A percentile compares a stretch with the other conserved stretches of the same genome.
Evolutionary conservation across 2,113 vertebrate genomes (phyloP).

Genomic region (Brachionichthys hirsutus): DNA sequence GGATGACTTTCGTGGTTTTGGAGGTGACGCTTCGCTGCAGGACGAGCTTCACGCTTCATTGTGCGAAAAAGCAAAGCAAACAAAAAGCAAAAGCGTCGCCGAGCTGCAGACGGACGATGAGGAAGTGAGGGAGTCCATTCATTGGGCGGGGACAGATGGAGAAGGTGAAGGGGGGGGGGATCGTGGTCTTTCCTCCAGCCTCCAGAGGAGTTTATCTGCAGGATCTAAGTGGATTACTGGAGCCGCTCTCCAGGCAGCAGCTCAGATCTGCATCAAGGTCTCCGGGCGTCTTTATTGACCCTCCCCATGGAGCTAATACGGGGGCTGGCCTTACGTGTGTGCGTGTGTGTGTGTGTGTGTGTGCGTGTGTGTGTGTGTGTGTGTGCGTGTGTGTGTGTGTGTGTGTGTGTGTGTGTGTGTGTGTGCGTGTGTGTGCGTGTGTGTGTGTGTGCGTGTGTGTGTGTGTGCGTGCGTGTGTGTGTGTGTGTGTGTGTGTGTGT

Average conservation of each 20-base stretch:
- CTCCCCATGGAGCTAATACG: conserved; percentile 35
- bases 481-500: too few relatives aligned
- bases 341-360: too few relatives aligned
- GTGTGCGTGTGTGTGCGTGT: too few relatives aligned
- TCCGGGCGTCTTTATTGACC: conserved; percentile 58
- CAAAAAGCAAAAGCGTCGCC: background rate
- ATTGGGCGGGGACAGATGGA: conserved; percentile 8
- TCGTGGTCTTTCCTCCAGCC: conserved; percentile 53
- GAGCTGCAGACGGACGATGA: conserved; percentile 28
- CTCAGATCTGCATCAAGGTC: conserved; percentile 70
- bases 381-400: too few relatives aligned
- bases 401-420: too few relatives aligned
- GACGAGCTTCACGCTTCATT: conserved; percentile 23
- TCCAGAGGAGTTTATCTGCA: conserved; percentile 65
- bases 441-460: too few relatives aligned
- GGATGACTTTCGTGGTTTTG: conserved; percentile 45
- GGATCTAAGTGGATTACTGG: conserved; percentile 65
- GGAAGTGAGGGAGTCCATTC: conserved; percentile 11
- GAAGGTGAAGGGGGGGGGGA: conserved; percentile 39
- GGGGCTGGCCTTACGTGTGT: conserved; percentile 13
- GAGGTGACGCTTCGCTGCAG: conserved; percentile 38
- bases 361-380: too few relatives aligned
- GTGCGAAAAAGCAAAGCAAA: background rate
- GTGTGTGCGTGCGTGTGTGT: too few relatives aligned
- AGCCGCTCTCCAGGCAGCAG: conserved; percentile 53